Evolutionary conservation across 2,797 vertebrate species (phyloP).

Genomic region (Tolypeutes matacus): DNA sequence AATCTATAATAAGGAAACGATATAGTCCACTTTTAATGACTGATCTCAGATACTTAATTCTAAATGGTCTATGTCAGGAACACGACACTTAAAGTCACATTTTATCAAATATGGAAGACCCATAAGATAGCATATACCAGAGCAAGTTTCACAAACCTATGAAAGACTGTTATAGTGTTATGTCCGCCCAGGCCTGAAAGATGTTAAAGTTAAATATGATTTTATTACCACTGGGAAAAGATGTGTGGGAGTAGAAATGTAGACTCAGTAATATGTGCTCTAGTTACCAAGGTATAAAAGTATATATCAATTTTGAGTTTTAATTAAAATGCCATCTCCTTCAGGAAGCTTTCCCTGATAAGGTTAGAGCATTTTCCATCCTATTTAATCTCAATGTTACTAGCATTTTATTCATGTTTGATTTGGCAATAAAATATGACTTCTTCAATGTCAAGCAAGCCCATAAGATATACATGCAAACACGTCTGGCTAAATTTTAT

Average conservation of each 20-base stretch:
- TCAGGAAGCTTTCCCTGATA: neutral
- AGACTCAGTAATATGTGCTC: neutral
- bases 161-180: neutral
- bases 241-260: neutral
- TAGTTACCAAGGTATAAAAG: neutral
- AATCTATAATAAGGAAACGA: constrained; percentile 7
- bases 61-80: neutral
- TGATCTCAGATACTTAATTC: constrained; percentile 4
- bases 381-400: constrained; percentile 8
- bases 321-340: constrained; percentile 35
- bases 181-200: neutral
- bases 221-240: neutral
- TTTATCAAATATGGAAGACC: neutral
- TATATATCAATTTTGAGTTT: neutral
- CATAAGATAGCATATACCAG: neutral
- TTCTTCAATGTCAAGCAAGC: neutral
- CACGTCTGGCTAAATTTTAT: neutral
- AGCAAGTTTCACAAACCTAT: neutral
- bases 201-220: constrained; percentile 2
- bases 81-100: neutral
- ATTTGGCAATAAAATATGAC: neutral
- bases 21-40: neutral
- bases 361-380: neutral
- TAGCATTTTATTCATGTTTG: neutral
- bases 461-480: neutral